Conservation (phyloP, 92 coral and sea anemone genomes). For the Montipora capitata region DNA sequence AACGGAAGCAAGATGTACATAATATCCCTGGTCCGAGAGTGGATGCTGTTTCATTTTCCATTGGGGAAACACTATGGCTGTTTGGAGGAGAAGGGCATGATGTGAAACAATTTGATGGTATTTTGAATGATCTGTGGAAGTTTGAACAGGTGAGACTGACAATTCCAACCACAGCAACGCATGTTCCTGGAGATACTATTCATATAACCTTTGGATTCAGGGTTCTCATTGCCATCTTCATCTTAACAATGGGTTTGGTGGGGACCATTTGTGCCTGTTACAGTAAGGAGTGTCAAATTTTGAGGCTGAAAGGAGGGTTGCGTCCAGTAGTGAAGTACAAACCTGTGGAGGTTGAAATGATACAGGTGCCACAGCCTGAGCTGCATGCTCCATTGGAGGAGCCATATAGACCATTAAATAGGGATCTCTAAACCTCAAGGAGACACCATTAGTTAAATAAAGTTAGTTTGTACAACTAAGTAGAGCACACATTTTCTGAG, state of each 20-base stretch:
- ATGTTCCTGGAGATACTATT: constrained; percentile 92
- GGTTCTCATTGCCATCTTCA: constrained; percentile 84
- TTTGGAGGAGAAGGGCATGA: constrained; percentile 92
- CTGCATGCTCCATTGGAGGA: constrained; percentile 14
- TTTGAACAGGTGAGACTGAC: constrained; percentile 11
- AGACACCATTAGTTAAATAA: background rate
- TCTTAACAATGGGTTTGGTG: constrained; percentile 78
- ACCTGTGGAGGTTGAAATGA: constrained; percentile 82
- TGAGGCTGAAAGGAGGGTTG: constrained; percentile 63
- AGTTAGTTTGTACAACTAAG: background rate
- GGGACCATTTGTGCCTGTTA: constrained; percentile 81
- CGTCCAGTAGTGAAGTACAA: constrained; percentile 85
- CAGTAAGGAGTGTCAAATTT: constrained; percentile 87
- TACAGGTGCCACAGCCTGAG: constrained; percentile 76
- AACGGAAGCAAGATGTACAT: constrained; percentile 47
- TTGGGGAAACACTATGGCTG: constrained; percentile 67
- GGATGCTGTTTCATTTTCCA: constrained; percentile 58
- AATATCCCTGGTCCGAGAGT: constrained; percentile 92
- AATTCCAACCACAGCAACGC: background rate
- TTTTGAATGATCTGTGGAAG: constrained; percentile 86
- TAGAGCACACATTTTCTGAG: background rate
- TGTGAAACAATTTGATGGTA: constrained; percentile 57
- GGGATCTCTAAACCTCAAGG: constrained; percentile 16
- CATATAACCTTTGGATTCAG: constrained; percentile 84
- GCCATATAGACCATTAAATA: background rate